Evolutionary conservation across 2,113 vertebrate species (phyloP).

Genomic region (Hiodon alosoides): DNA sequence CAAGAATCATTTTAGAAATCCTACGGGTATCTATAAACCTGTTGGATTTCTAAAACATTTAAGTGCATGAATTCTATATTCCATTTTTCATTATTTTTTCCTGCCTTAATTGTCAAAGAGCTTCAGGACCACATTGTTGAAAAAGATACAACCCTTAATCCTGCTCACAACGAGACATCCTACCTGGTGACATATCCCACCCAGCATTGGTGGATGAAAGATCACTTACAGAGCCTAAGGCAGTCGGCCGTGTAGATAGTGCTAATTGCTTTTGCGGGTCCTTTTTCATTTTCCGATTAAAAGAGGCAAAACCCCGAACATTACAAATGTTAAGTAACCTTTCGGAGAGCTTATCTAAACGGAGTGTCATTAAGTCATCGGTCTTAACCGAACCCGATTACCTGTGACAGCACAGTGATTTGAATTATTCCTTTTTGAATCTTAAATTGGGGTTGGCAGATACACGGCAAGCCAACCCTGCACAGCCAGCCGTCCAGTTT

Average conservation of each 20-base stretch:
- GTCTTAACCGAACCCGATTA: background rate
- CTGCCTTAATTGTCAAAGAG: too few relatives aligned
- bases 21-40: too few relatives aligned
- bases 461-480: background rate
- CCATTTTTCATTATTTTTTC: too few relatives aligned
- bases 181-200: background rate
- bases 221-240: background rate
- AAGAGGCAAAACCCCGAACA: background rate
- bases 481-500: too few relatives aligned
- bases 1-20: too few relatives aligned
- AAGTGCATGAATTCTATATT: too few relatives aligned
- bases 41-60: too few relatives aligned
- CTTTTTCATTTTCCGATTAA: conserved; percentile 5
- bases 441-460: conserved; percentile 2
- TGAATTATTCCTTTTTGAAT: background rate
- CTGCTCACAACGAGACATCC: background rate
- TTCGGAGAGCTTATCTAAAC: background rate
- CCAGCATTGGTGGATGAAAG: conserved; percentile 4
- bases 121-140: background rate
- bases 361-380: background rate
- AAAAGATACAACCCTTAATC: conserved; percentile 3
- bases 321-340: conserved; percentile 15
- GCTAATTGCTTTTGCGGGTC: conserved; percentile 11
- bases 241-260: background rate
- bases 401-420: background rate